phyloP scores from a whole-genome alignment of 2,888 invertebrate species.

The Eristalis tenax region DNA sequence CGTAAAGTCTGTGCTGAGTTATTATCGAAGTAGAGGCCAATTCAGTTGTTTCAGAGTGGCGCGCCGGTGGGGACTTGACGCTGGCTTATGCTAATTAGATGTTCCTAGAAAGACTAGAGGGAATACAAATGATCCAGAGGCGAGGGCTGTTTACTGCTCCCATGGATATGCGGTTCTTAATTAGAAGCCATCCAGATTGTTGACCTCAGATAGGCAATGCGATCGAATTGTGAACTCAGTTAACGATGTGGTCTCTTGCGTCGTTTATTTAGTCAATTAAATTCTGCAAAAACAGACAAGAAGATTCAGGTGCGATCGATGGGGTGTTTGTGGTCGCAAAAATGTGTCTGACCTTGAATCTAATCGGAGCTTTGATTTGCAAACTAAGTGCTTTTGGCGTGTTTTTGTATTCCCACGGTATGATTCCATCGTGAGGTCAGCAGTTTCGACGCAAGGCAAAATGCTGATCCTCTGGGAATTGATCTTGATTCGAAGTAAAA shows the following conservation, averaged over 20 bases:
- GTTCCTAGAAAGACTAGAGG: neutral
- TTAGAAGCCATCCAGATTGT: neutral
- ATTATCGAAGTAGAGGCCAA: neutral
- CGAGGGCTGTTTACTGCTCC: neutral
- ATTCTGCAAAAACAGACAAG: neutral
- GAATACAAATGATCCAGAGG: neutral
- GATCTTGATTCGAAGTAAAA: neutral
- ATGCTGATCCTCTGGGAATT: neutral
- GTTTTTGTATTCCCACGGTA: neutral
- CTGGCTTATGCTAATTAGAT: neutral
- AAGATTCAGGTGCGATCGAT: neutral
- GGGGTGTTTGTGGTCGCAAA: neutral
- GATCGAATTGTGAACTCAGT: neutral
- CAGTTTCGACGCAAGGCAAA: neutral
- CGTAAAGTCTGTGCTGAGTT: neutral
- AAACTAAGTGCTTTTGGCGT: neutral
- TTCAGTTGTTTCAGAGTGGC: neutral
- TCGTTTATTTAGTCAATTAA: neutral
- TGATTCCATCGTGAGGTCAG: neutral
- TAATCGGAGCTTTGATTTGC: neutral
- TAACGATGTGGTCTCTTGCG: neutral
- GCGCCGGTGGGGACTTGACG: neutral
- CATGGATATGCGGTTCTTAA: neutral
- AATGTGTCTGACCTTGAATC: neutral
- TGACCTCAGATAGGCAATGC: neutral